Evolutionary conservation across 2,888 invertebrate genomes (phyloP).

Genomic region (Eupithecia insigniata): DNA sequence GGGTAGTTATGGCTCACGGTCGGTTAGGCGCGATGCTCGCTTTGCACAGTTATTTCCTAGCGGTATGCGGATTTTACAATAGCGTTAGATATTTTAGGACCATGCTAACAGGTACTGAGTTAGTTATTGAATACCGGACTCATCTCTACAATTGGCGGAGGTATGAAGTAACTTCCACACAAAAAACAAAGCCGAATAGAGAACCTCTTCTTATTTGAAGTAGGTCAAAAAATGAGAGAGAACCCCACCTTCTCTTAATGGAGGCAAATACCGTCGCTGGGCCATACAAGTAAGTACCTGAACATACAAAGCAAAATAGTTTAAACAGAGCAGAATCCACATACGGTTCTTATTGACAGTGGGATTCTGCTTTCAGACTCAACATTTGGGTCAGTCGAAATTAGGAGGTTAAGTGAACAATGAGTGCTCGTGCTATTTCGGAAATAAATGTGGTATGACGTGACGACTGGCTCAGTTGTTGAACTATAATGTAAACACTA

Average conservation of each 20-base stretch:
- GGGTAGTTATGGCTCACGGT: too few species aligned
- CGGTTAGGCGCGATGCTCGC: too few species aligned
- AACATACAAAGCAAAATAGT: background rate
- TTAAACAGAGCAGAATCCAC: background rate
- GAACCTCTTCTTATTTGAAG: too few species aligned
- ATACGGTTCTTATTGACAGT: background rate
- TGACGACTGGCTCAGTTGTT: background rate
- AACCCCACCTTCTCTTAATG: background rate
- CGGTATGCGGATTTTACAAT: too few species aligned
- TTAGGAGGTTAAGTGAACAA: slow-evolving; percentile 5
- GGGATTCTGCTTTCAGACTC: background rate
- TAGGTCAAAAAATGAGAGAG: too few species aligned
- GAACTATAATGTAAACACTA: background rate
- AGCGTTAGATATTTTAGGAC: too few species aligned
- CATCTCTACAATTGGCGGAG: too few species aligned
- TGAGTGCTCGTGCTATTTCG: background rate
- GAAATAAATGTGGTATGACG: background rate
- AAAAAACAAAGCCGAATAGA: too few species aligned
- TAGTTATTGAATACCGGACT: too few species aligned
- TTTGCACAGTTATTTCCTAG: too few species aligned
- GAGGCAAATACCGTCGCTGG: background rate
- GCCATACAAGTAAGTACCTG: background rate
- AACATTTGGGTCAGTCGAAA: background rate
- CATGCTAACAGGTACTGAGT: too few species aligned
- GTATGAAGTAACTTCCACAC: too few species aligned